Percentiles rank a stretch among this genome's conserved stretches.
These are phyloP conservation scores for Phrynocephalus guinanensis DNA, from an alignment of 2,797 vertebrate genomes.

Conservation along the genomic window DNA sequence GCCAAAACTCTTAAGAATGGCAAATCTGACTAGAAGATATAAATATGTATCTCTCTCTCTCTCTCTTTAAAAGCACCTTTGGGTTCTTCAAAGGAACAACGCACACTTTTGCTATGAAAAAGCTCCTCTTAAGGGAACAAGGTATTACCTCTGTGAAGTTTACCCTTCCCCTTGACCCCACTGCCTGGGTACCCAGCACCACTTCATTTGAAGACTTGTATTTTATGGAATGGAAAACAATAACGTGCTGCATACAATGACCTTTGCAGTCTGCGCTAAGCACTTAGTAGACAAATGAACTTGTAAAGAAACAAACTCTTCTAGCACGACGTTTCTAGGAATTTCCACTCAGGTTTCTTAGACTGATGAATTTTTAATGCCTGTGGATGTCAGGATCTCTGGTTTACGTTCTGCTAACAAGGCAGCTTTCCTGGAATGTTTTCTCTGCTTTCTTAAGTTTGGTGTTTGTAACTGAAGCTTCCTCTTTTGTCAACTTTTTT, in stretches of 20 bases:
- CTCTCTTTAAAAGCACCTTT: slow-evolving; percentile 37
- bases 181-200: slow-evolving; percentile 67
- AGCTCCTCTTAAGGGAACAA: slow-evolving; percentile 59
- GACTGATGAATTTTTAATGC: slow-evolving; percentile 68
- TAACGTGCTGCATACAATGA: slow-evolving; percentile 29
- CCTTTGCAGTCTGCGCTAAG: slow-evolving; percentile 44
- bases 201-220: slow-evolving; percentile 51
- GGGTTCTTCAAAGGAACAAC: slow-evolving; percentile 61
- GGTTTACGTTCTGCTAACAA: slow-evolving; percentile 56
- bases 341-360: slow-evolving; percentile 74
- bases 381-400: slow-evolving; percentile 49
- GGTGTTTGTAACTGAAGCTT: slow-evolving; percentile 60
- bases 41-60: slow-evolving; percentile 6
- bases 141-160: slow-evolving; percentile 70
- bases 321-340: slow-evolving; percentile 59
- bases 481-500: slow-evolving; percentile 67
- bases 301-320: slow-evolving; percentile 46
- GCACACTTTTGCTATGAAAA: slow-evolving; percentile 64
- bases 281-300: slow-evolving; percentile 51
- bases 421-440: slow-evolving; percentile 70
- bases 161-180: slow-evolving; percentile 58
- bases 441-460: slow-evolving; percentile 67
- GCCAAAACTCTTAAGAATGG: slow-evolving; percentile 86
- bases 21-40: slow-evolving; percentile 84
- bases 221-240: slow-evolving; percentile 44